phyloP scores from a whole-genome alignment of 2,888 invertebrate species.

The Candidula unifasciata region DNA sequence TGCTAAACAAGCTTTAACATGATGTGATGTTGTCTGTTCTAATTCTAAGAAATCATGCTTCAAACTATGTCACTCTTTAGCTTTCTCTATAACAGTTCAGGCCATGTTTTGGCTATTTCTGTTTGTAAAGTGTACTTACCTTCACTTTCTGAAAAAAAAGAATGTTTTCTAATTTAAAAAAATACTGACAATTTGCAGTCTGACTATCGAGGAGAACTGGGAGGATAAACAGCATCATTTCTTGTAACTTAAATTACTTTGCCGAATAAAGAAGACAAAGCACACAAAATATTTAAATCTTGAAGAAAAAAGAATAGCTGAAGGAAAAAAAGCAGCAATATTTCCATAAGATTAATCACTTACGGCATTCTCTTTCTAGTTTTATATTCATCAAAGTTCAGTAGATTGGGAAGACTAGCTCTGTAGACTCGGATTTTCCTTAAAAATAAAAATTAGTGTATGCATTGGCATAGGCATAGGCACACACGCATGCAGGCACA shows the following conservation, averaged over 20 bases:
- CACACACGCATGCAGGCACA: too few relatives aligned
- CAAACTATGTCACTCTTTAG: too few relatives aligned
- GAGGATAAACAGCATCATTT: too few relatives aligned
- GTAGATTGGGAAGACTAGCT: slow-evolving; percentile 69
- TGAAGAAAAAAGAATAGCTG: neutral
- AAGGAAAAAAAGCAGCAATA: too few relatives aligned
- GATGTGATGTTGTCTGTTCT: too few relatives aligned
- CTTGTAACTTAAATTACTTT: neutral
- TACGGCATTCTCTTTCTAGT: slow-evolving; percentile 67
- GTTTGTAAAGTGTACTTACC: too few relatives aligned
- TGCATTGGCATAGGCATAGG: too few relatives aligned
- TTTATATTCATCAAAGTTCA: slow-evolving; percentile 71
- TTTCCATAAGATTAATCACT: slow-evolving; percentile 46
- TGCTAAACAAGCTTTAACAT: too few relatives aligned
- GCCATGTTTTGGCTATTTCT: too few relatives aligned
- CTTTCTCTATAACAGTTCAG: too few relatives aligned
- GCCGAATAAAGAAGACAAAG: neutral
- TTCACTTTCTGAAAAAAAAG: neutral
- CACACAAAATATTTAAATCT: neutral
- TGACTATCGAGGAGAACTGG: too few relatives aligned
- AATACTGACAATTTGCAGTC: neutral
- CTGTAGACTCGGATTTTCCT: slow-evolving; percentile 66
- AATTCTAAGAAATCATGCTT: too few relatives aligned
- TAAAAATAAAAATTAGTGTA: slow-evolving; percentile 48
- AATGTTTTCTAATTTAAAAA: neutral